These are phyloP conservation scores for Nannospalax galili DNA, from an alignment of 2,113 vertebrate species.

Conservation along the genomic window DNA sequence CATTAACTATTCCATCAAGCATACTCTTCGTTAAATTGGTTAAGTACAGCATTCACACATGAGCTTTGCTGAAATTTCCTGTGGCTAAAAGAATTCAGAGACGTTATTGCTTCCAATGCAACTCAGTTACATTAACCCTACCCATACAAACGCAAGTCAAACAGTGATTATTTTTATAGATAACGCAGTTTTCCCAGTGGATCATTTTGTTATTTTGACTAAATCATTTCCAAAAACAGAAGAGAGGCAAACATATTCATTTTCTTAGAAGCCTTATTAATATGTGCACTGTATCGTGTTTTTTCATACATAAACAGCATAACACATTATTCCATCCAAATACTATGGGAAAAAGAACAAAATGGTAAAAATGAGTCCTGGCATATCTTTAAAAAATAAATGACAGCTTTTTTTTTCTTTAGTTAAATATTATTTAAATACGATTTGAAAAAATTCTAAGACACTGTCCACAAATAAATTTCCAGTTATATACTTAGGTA, in stretches of 20 bases:
- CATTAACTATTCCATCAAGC: constrained; percentile 35
- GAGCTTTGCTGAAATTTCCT: constrained; percentile 38
- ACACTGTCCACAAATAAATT: constrained; percentile 28
- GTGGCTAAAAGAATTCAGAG: constrained; percentile 24
- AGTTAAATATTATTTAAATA: constrained; percentile 40
- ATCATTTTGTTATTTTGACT: constrained; percentile 44
- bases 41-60: constrained; percentile 46
- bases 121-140: neutral
- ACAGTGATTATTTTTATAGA: neutral
- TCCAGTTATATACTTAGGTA: constrained; percentile 13
- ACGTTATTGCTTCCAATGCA: neutral
- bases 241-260: neutral
- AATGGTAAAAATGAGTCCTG: neutral
- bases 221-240: constrained; percentile 38
- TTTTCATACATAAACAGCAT: constrained; percentile 44
- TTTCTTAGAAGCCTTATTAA: constrained; percentile 41
- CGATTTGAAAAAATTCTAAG: constrained; percentile 50
- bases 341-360: neutral
- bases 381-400: neutral
- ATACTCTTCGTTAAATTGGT: constrained; percentile 25
- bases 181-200: neutral
- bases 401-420: constrained; percentile 41
- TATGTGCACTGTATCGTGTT: constrained; percentile 3
- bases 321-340: constrained; percentile 27
- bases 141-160: constrained; percentile 45